These are phyloP conservation scores for Lophochroa leadbeateri DNA, from an alignment of 2,113 vertebrate genomes.

Conservation along the genomic window DNA sequence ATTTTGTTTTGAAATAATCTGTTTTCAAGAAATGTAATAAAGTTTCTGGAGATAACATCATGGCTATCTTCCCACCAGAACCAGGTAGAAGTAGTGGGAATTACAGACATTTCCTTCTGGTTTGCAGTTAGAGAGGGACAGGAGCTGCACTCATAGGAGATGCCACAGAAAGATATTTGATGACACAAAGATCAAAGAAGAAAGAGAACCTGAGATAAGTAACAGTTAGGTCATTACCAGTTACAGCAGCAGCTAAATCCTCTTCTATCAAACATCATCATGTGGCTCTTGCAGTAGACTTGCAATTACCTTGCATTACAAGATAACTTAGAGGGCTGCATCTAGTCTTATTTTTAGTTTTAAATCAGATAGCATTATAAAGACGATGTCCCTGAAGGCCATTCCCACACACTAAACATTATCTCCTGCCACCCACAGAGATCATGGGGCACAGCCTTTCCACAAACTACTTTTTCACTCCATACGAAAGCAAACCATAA, in stretches of 20 bases:
- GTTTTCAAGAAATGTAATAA: background rate
- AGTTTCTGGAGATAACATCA: background rate
- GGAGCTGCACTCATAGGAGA: background rate
- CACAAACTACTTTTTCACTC: background rate
- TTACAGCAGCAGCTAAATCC: conserved; percentile 5
- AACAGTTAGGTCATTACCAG: background rate
- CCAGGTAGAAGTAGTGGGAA: background rate
- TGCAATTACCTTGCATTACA: background rate
- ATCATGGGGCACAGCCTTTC: background rate
- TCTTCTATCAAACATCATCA: background rate
- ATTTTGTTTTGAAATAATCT: background rate
- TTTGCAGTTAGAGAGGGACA: background rate
- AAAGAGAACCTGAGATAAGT: background rate
- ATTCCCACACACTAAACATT: conserved; percentile 21
- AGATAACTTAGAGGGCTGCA: background rate
- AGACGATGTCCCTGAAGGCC: conserved; percentile 16
- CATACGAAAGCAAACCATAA: background rate
- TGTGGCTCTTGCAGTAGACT: background rate
- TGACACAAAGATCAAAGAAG: background rate
- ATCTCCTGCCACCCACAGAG: conserved; percentile 30
- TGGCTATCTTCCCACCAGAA: background rate
- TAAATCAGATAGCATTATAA: conserved; percentile 43
- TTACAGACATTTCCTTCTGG: background rate
- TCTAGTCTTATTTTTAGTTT: conserved; percentile 45
- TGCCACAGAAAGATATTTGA: background rate